Evolutionary conservation across 2,113 vertebrate species (phyloP), one percentile per base, ranked within the genome.

Genomic region (Tor tambroides): DNA sequence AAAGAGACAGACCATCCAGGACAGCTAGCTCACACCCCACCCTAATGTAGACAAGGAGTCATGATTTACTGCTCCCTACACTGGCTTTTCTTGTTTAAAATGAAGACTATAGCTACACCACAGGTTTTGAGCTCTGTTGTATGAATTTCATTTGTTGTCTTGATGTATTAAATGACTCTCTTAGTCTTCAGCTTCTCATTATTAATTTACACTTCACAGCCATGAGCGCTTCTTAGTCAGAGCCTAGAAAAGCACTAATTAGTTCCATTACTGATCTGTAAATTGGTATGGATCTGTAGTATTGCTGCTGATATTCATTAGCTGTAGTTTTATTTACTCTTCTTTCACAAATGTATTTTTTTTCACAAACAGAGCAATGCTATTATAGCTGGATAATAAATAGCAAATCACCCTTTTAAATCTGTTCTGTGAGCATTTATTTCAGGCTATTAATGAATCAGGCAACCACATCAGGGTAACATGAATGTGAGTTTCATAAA

Each of bases 1-100:
- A 90, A 90, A 89, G 82, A 81, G 83, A 85, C 88, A 89, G 88
- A 26, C 5, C 56, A 35, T 2, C 38, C 43, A 6, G 26, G 43
- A 85, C 56, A 74, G 63, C 32, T 49, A 49, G 28, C 77, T 28
- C 65, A 56, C 15, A 49, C 23, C 35, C 43, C 63, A 56, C n/a
- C 79, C n/a, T 76, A 65, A 23, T 21, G 11, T 6, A 65, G 63
- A 65, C 63, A 69, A 65, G 19, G 79, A 83, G 72, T 30, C 23
- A 11, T 30, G 38, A 46, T 19, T 30, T 30, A n/a, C n/a, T 71
- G 43, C 43, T 35, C 15, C 59, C 38, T 67, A 3, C 4, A 61
- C 30, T 1, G 8, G 32, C n/a, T 54, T 72, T 54, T 54, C 5
- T 21, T 9, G 43, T 56, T 56, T 19, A 74, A 83, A 49, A 46